Evolutionary conservation across 2,888 invertebrate species (phyloP).

Genomic region (Epinotia bilunana): DNA sequence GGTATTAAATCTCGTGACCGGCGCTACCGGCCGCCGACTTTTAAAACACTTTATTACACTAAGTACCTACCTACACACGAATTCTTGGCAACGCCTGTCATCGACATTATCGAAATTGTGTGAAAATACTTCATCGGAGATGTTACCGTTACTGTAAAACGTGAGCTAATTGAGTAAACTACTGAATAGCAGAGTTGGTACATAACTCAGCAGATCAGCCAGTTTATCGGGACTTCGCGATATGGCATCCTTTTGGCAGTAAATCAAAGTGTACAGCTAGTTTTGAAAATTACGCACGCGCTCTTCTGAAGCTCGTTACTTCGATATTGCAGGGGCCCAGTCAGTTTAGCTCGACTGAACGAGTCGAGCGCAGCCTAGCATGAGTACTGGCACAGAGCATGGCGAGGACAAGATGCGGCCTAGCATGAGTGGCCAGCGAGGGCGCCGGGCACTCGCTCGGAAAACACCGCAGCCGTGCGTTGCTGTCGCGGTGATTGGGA

Average conservation of each 20-base stretch:
- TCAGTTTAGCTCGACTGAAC: not conserved
- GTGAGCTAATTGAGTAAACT: conserved; percentile 4
- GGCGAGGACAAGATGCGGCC: conserved; percentile 24
- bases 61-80: conserved; percentile 28
- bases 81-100: conserved; percentile 35
- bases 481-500: conserved; percentile 33
- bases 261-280: not conserved
- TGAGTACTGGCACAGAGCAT: not conserved
- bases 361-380: conserved; percentile 6
- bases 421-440: conserved; percentile 19
- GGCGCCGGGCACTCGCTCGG: conserved; percentile 43
- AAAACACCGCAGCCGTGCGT: conserved; percentile 34
- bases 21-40: conserved; percentile 29
- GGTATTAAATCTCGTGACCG: conserved; percentile 44
- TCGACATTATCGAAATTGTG: conserved; percentile 42
- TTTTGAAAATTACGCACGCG: not conserved
- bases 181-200: not conserved
- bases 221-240: not conserved
- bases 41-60: conserved; percentile 39
- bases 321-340: not conserved
- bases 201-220: no score
- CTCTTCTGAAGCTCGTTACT: not conserved
- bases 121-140: conserved; percentile 27
- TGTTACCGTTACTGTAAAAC: conserved; percentile 5
- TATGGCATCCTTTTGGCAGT: not conserved